These are phyloP conservation scores for Atrina japonica DNA, from an alignment of 2,888 invertebrate species.

Conservation along the genomic window DNA sequence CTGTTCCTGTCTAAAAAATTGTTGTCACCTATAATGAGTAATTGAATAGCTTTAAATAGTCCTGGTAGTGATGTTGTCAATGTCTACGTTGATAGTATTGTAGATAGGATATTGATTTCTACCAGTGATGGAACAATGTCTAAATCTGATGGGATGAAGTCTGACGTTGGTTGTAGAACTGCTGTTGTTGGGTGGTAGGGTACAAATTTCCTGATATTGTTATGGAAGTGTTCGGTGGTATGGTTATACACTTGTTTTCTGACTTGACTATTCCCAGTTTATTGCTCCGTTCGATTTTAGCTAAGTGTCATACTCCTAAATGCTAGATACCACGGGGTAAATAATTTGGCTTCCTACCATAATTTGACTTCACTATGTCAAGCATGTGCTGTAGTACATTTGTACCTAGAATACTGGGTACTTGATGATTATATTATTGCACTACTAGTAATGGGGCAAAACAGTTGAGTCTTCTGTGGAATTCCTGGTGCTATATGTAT, in stretches of 20 bases:
- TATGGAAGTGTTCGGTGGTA: slow-evolving; percentile 23
- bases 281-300: slow-evolving; percentile 26
- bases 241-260: slow-evolving; percentile 4
- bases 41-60: slow-evolving; percentile 2
- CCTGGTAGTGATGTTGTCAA: slow-evolving; percentile 17
- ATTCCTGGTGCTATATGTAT: slow-evolving; percentile 20
- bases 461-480: background rate
- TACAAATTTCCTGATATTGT: slow-evolving; percentile 17
- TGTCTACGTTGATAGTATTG: background rate
- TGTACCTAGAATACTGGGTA: slow-evolving; percentile 31
- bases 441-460: slow-evolving; percentile 14
- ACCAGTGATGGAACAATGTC: no score
- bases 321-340: slow-evolving; percentile 42
- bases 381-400: no score
- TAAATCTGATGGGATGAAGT: slow-evolving; percentile 7
- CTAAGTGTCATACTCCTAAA: slow-evolving; percentile 30
- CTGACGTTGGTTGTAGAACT: slow-evolving; percentile 11
- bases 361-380: slow-evolving; percentile 1
- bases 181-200: slow-evolving; percentile 18
- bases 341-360: slow-evolving; percentile 31
- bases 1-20: no score
- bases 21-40: no score
- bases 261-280: slow-evolving; percentile 19
- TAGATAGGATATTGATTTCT: slow-evolving; percentile 7
- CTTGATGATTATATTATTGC: no score